Evolutionary conservation across 2,113 vertebrate genomes (phyloP), one percentile per base, ranked within the genome.

Genomic region (Geothlypis trichas): DNA sequence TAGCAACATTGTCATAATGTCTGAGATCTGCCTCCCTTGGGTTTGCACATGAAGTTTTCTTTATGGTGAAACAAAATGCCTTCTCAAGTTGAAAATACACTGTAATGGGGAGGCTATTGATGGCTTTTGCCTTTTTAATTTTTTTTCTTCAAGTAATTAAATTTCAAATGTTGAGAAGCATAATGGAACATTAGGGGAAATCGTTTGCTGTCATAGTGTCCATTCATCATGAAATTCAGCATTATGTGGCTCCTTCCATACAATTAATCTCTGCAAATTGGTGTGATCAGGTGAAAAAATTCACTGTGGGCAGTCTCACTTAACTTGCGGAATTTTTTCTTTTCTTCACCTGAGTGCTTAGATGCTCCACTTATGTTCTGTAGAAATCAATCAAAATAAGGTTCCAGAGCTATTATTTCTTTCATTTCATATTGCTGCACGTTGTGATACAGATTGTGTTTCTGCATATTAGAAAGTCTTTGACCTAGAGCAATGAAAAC

Each of bases 1-100:
- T 97, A 94, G 97, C 97, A 98, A 97, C 97, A 76, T 61, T 95
- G 93, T 96, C 94, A 96, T 95, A 85, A 92, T 95, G 96, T 95
- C 87, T 96, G 97, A 97, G 94, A 89, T 95, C 87, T 97, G 59
- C 96, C 91, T 97, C 96, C 83, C 95, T 89, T 27, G 69, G 94
- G 95, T 97, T 97, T 90, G 76, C 96, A 97, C 95, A 94, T 97
- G 94, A 96, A 89, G 82, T 97, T 98, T 96, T 87, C 92, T 97
- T 92, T 96, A 93, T 84, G 68, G 65, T 96, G 94, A 95, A 98
- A 96, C 76, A 96, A 95, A 97, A 97, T 91, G 72, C 67, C 65
- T 97, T 96, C 96, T 92, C 41, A 84, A 72, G 52, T 91, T 76
- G 44, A 95, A 97, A 97, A 97, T 90, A 68, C 15, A 26, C 54